Percentiles rank a stretch among this genome's conserved stretches.
Evolutionary conservation across 2,888 invertebrate genomes (phyloP).

Genomic region (Nemurella pictetii): DNA sequence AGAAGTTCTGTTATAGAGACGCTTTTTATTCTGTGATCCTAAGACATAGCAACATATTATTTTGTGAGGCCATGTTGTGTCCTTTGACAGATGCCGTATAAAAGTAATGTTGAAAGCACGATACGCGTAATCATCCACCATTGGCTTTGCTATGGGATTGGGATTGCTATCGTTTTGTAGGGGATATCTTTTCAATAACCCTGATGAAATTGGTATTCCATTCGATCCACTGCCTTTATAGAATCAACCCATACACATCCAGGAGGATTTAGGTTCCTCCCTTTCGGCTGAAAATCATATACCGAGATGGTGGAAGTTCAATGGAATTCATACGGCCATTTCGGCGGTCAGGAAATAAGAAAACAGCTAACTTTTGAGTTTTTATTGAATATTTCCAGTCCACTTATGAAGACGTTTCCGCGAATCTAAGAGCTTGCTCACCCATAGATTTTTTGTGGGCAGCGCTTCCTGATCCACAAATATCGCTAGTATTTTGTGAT

Average conservation of each 20-base stretch:
- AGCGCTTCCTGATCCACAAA: background rate
- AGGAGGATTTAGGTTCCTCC: background rate
- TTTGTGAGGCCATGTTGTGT: too few species aligned
- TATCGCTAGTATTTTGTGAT: background rate
- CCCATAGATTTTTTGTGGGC: background rate
- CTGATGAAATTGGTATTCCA: background rate
- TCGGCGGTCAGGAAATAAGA: background rate
- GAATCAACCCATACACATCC: background rate
- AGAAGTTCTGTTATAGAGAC: too few species aligned
- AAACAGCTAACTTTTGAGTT: background rate
- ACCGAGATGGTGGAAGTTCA: too few species aligned
- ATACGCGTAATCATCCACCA: too few species aligned
- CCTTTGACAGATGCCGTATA: too few species aligned
- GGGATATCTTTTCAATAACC: background rate
- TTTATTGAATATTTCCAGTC: background rate
- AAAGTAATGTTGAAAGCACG: too few species aligned
- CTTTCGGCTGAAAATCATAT: background rate
- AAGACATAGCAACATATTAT: too few species aligned
- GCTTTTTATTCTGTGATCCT: too few species aligned
- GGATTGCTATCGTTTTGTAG: background rate
- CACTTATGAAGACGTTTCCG: background rate
- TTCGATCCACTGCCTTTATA: background rate
- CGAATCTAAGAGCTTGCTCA: background rate
- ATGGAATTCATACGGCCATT: too few species aligned
- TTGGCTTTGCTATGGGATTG: background rate